Evolutionary conservation across 2,797 vertebrate genomes (phyloP), one percentile per base, ranked within the genome.

Genomic region (Cichlasoma orientale): DNA sequence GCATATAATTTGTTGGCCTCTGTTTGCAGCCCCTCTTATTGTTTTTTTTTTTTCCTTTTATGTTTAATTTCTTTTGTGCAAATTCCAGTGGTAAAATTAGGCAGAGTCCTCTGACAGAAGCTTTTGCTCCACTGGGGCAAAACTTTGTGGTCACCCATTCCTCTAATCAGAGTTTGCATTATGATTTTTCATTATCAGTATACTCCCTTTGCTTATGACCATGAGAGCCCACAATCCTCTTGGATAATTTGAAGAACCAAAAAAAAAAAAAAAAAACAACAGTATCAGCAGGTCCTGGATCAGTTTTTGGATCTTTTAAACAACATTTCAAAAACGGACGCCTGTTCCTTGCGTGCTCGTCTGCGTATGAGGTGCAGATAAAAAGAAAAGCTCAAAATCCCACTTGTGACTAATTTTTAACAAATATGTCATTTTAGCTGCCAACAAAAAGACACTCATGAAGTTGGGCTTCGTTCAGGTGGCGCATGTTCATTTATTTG

Each of bases 401-500:
- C 10, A 25, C 27, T 56, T 19, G 29, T 61, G 56, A 33, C 23
- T 52, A 13, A 18, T 25, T 61, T 59, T 72, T 47, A 56, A 7
- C 10, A 63, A 47, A 55, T 47, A 4, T 78, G 14, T 59, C 0
- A 23, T 77, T 50, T 58, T 33, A 38, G 29, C 8, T 56, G 23
- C 41, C 13, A 78, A 82, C 31, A 74, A 74, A 84, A 73, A 75
- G 9, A 75, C 16, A 47, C 21, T 25, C 21, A 61, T 68, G 54
- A 85, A 88, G n/a, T 33, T 56, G 8, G 29, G 2, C 5, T 73
- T 53, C 7, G 70, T 82, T 82, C 61, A 54, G 13, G 74, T 54
- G 13, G 4, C 18, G 33, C 59, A 25, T 74, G n/a, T 75, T 69
- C 3, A 29, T 90, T 90, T 86, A 74, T 86, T 89, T 21, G 52